A percentile compares a stretch with the other conserved stretches of the same genome.
phyloP scores from a whole-genome alignment of 1,140 invertebrate genomes.

The Glossosoma conforme region DNA sequence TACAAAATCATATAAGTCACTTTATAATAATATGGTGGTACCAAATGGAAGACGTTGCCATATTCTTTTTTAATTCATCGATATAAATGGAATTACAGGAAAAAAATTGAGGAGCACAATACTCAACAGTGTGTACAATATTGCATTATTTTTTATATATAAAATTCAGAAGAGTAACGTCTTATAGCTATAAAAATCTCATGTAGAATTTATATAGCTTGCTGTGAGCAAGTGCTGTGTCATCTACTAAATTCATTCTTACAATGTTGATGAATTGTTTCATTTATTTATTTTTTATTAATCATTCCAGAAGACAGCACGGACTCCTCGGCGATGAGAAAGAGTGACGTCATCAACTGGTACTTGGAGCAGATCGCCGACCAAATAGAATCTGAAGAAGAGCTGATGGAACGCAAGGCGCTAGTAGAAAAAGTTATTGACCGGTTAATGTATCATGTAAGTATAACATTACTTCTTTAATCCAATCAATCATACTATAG shows the following conservation, averaged over 20 bases:
- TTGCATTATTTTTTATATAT: too few species aligned
- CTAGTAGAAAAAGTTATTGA: slow-evolving; percentile 96
- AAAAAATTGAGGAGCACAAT: too few species aligned
- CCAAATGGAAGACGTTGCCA: too few species aligned
- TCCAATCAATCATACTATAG: too few species aligned
- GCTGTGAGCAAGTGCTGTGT: neutral
- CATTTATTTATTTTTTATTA: neutral
- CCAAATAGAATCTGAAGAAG: slow-evolving; percentile 86
- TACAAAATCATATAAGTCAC: too few species aligned
- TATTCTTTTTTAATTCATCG: too few species aligned
- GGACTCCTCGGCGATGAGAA: slow-evolving; percentile 61
- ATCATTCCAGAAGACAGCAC: slow-evolving; percentile 22
- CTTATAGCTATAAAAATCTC: too few species aligned
- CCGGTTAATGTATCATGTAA: slow-evolving; percentile 83
- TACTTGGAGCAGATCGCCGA: slow-evolving; percentile 87
- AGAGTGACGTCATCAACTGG: slow-evolving; percentile 88
- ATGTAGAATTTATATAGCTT: neutral
- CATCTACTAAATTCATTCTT: neutral
- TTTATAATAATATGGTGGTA: too few species aligned
- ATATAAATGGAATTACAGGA: too few species aligned
- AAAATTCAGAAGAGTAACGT: too few species aligned
- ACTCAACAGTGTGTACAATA: too few species aligned
- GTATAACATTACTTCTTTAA: too few species aligned
- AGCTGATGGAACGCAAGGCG: slow-evolving; percentile 82
- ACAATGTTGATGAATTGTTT: neutral